Base-by-base conservation (phyloP, 2,797 vertebrate species). In the Heteromormyrus szaboi region DNA sequence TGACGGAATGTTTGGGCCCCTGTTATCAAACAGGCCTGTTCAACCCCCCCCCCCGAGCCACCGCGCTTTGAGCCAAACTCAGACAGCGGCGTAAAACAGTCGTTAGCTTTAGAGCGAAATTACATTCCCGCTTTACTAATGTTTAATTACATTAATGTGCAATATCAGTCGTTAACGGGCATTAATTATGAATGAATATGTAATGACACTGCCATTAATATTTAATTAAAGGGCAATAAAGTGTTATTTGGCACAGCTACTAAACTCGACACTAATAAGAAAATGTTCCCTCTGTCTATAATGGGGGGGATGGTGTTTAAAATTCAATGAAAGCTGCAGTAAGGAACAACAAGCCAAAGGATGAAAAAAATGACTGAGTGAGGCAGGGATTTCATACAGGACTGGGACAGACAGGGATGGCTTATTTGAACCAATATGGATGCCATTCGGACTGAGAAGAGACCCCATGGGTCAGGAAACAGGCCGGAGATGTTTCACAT, bases 141-240 rank as follows among this genome's bases (percentile, higher is more conserved):
- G 94, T 95, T 96, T 96, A 96, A 96, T 96, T 96, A 96, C 95
- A 96, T 96, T 96, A 96, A 96, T 96, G 95, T 95, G 95, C 94
- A 93, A 94, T 94, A 95, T 95, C 93, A 95, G 93, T 95, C 94
- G 93, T 96, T 95, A 96, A 94, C 92, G 91, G 92, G 90, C 91
- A 95, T 96, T 94, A 96, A 96, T 96, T 96, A 96, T 96, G 93
- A 95, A 96, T 96, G 95, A 94, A 95, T 95, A 95, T 93, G 94
- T 96, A 96, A 96, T 96, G 95, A 95, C 92, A 93, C 94, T 50
- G 89, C 90, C 94, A 95, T 96, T 96, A 96, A 96, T 96, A 96
- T 96, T 96, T 96, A 95, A 96, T 96, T 96, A 95, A 96, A 95
- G 94, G 94, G 94, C 95, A 96, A 96, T 96, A 96, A 96, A 96